Base-by-base conservation (phyloP, 2,113 vertebrate genomes). In the Anguilla rostrata region DNA sequence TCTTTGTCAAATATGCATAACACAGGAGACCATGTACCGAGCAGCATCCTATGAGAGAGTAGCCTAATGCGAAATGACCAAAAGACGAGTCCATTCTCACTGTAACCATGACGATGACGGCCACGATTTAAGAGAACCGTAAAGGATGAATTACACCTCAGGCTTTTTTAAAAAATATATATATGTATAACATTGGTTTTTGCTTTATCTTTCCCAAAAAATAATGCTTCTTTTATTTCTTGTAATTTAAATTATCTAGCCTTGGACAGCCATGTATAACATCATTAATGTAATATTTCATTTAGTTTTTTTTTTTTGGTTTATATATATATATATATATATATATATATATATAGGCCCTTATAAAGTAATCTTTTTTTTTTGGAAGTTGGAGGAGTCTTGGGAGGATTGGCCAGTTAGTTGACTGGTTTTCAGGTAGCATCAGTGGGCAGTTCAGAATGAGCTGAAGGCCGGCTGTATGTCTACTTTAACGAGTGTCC, bases 221-320 rank as follows among this genome's bases (percentile, higher is more conserved):
- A 94, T 97, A 92, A 96, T 93, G 89, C 94, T 96, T 95, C 93
- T 94, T 95, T 94, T 96, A 96, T 97, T 95, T 95, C 93, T 97
- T 96, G 95, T 97, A 90, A 88, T 91, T 91, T 90, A 91, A 94
- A 94, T 94, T 95, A 94, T 95, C 94, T 98, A 97, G 95, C 94
- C 96, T 93, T 93, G 93, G 96, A 96, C 93, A 94, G 94, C 95
- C 94, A 96, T 95, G 96, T 97, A 96, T 98, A 96, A 97, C 95
- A 96, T 98, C 95, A 94, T 96, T 97, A 93, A 91, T 94, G 92
- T 98, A 96, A 95, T 96, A 97, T 97, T 97, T 97, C 97, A 96
- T 96, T 96, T 97, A 97, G 97, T 97, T 93, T 94, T 96, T 95
- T 96, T 93, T 96, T 95, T 95, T 95, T 95, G 94, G 92, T 95